phyloP scores from a whole-genome alignment of 2,797 vertebrate species.

The Tangara arthus region DNA sequence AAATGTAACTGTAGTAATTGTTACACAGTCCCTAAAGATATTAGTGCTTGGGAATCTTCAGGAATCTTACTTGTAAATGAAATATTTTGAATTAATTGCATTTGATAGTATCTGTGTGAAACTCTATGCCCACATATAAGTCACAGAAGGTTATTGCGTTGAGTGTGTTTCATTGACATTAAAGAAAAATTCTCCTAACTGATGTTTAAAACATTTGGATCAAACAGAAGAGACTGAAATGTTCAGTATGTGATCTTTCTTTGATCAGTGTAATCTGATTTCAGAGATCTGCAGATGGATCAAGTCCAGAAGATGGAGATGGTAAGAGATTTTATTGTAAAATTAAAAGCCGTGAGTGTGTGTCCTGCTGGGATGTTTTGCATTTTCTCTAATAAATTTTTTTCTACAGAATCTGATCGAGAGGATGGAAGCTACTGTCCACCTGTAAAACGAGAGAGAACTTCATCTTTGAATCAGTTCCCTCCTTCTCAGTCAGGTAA shows the following conservation, averaged over 20 bases:
- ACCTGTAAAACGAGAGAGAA: conserved; percentile 93
- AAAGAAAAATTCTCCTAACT: neutral
- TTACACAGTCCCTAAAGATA: neutral
- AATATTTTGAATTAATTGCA: neutral
- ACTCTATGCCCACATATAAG: neutral
- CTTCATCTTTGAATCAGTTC: conserved; percentile 91
- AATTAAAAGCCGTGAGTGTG: accelerated
- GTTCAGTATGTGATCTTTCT: neutral
- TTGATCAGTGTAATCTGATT: conserved; percentile 58
- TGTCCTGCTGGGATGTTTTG: neutral
- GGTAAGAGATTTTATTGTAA: conserved; percentile 74
- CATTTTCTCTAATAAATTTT: neutral
- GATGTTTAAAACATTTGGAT: neutral
- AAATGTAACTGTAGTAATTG: neutral
- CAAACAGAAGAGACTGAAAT: neutral
- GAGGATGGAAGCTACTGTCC: conserved; percentile 93
- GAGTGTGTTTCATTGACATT: neutral
- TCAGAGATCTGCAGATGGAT: conserved; percentile 93
- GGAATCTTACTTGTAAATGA: neutral
- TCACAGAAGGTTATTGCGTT: neutral
- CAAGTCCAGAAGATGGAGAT: conserved; percentile 96
- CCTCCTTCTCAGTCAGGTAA: conserved; percentile 94
- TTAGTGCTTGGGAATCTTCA: neutral
- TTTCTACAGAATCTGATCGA: conserved; percentile 88
- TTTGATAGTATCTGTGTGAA: neutral